phyloP scores from a whole-genome alignment of 2,797 vertebrate species.

The Aplochiton taeniatus region DNA sequence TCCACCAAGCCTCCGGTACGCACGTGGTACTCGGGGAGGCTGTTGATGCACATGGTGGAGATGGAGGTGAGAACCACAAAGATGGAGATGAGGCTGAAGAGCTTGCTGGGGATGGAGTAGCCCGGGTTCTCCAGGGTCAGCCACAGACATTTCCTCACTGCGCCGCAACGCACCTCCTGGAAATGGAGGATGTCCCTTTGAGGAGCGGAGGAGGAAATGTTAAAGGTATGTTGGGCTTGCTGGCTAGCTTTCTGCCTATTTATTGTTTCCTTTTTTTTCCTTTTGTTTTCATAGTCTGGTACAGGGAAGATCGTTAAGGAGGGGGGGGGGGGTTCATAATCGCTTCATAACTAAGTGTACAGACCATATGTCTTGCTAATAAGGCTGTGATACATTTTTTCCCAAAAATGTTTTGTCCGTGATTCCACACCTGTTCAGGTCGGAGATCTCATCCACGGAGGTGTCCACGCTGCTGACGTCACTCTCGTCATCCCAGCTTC shows the following conservation, averaged over 20 bases:
- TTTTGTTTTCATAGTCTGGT: no score
- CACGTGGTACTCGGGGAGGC: conserved; percentile 91
- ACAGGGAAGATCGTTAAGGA: no score
- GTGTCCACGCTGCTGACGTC: conserved; percentile 93
- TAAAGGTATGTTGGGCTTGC: no score
- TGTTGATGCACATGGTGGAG: conserved; percentile 94
- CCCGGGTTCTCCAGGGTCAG: conserved; percentile 97
- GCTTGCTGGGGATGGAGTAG: conserved; percentile 95
- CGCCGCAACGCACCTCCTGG: conserved; percentile 83
- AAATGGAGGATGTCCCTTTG: conserved; percentile 87
- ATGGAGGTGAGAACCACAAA: conserved; percentile 91
- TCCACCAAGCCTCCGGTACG: neutral
- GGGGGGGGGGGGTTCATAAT: no score
- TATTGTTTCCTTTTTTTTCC: no score
- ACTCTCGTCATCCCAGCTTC: conserved; percentile 93
- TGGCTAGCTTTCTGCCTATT: no score
- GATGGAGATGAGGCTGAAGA: conserved; percentile 95
- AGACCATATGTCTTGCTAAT: no score
- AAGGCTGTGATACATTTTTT: no score
- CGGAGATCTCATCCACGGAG: conserved; percentile 89
- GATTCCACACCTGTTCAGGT: conserved; percentile 75
- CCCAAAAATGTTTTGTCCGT: no score
- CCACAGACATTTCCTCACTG: conserved; percentile 88
- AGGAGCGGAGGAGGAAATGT: neutral
- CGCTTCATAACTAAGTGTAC: no score